Conservation (phyloP, 2,797 vertebrate species). For the Sandelia bainsii region DNA sequence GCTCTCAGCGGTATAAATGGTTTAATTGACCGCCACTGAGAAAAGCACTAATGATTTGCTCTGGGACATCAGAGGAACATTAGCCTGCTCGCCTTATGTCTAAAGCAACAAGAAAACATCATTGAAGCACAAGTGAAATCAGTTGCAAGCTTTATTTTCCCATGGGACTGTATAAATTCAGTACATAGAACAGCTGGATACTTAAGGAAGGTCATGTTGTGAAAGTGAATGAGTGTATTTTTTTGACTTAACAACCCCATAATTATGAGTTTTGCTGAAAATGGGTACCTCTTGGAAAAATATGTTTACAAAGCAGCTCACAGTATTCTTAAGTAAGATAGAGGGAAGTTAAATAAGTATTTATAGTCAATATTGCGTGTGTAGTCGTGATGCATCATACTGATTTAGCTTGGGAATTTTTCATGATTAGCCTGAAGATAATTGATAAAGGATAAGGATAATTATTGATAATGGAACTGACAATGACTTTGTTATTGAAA, state of each 20-base stretch:
- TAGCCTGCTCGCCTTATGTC: constrained; percentile 17
- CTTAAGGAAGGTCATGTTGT: constrained; percentile 16
- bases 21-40: constrained; percentile 53
- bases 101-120: constrained; percentile 39
- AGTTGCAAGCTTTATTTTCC: constrained; percentile 8
- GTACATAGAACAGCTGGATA: constrained; percentile 22
- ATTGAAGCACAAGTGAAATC: constrained; percentile 30
- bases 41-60: constrained; percentile 62
- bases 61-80: constrained; percentile 44
- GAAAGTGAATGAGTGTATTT: neutral
- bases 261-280: neutral
- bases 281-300: neutral
- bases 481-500: neutral
- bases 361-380: constrained; percentile 15
- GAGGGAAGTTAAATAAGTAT: constrained; percentile 2
- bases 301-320: neutral
- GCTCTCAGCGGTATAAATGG: constrained; percentile 32
- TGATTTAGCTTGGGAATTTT: constrained; percentile 8
- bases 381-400: constrained; percentile 4
- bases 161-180: neutral
- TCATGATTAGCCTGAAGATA: constrained; percentile 7
- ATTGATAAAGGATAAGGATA: constrained; percentile 2
- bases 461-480: constrained; percentile 10
- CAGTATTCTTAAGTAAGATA: constrained; percentile 6
- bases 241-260: neutral